phyloP scores from a whole-genome alignment of 2,113 vertebrate species.

The Ia io region DNA sequence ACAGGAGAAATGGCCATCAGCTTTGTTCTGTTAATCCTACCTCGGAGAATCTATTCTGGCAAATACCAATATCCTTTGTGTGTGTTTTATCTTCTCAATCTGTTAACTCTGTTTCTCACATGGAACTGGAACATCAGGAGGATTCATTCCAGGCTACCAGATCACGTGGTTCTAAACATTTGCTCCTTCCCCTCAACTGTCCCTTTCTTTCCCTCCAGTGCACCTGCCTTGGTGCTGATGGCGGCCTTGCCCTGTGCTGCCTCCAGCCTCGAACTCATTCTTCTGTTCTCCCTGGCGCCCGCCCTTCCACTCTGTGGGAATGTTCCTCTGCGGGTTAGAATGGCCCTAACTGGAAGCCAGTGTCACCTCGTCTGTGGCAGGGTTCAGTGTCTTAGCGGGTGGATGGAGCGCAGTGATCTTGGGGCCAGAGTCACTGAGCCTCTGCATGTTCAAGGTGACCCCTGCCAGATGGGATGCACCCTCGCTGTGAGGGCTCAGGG shows the following conservation, averaged over 20 bases:
- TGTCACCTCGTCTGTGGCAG: not conserved
- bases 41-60: not conserved
- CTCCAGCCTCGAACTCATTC: not conserved
- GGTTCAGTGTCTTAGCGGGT: not conserved
- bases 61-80: rapidly evolving
- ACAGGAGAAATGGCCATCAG: not conserved
- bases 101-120: not conserved
- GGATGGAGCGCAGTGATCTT: rapidly evolving
- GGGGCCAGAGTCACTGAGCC: not conserved
- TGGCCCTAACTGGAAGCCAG: not conserved
- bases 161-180: not conserved
- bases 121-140: not conserved
- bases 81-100: not conserved
- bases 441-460: not conserved
- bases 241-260: not conserved
- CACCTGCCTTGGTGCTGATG: no score
- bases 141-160: not conserved
- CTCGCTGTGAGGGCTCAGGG: not conserved
- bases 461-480: not conserved
- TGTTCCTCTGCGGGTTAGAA: no score
- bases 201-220: rapidly evolving
- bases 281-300: not conserved
- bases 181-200: not conserved
- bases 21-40: not conserved
- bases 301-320: not conserved